These are phyloP conservation scores for Drosophila auraria DNA, from an alignment of 1,140 invertebrate genomes.

Conservation along the genomic window DNA sequence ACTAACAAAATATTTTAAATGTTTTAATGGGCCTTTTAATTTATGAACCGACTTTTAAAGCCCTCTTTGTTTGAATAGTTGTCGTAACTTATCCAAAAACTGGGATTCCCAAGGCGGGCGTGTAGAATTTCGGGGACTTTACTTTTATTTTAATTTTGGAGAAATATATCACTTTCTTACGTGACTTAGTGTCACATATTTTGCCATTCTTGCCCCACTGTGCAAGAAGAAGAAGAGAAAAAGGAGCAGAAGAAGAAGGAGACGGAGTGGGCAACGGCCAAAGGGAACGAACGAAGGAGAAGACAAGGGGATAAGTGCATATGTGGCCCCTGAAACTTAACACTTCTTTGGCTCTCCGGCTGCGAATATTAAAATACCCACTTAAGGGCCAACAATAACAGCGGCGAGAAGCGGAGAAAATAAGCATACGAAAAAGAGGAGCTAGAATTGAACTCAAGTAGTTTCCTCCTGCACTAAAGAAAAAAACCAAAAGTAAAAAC, in stretches of 20 bases:
- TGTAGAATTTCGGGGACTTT: neutral
- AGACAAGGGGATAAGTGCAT: slow-evolving; percentile 59
- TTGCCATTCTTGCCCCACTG: neutral
- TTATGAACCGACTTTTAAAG: neutral
- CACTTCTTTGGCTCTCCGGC: slow-evolving; percentile 65
- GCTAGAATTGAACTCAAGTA: slow-evolving; percentile 39
- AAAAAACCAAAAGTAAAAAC: neutral
- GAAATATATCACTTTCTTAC: neutral
- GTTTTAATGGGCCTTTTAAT: neutral
- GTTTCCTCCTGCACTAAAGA: slow-evolving; percentile 15
- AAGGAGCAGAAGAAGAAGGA: slow-evolving; percentile 19
- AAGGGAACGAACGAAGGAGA: slow-evolving; percentile 44
- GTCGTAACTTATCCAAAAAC: too few species aligned
- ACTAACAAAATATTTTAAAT: neutral
- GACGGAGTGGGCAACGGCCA: slow-evolving; percentile 1
- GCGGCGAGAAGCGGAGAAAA: slow-evolving; percentile 41
- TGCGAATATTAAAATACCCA: slow-evolving; percentile 81
- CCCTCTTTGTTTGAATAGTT: neutral
- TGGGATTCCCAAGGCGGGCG: slow-evolving; percentile 10
- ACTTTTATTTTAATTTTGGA: neutral
- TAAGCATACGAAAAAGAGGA: slow-evolving; percentile 37
- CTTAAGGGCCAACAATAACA: slow-evolving; percentile 73
- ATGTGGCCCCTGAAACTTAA: slow-evolving; percentile 78
- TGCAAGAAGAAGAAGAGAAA: slow-evolving; percentile 7
- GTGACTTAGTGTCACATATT: neutral